Evolutionary conservation across 2,113 vertebrate species (phyloP), one percentile per base, ranked within the genome.

Genomic region (Lepisosteus osseus): DNA sequence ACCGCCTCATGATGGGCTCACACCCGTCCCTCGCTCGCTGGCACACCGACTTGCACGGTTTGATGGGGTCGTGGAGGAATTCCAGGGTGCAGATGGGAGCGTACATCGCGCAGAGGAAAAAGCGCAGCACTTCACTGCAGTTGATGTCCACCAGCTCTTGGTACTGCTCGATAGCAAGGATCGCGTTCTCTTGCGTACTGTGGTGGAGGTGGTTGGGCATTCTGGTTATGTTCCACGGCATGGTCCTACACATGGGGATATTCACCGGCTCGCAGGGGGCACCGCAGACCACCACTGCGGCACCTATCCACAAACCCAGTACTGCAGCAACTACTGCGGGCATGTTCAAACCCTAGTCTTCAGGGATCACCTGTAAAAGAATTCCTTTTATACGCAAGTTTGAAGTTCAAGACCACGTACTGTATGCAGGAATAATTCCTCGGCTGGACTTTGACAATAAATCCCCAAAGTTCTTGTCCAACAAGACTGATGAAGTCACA

Each of bases 191-290:
- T 91, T 99, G 97, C 62, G 97, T 99, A 91, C 97, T 99, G 93
- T 99, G 97, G 90, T 99, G 97, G 82, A 99, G 94, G 87, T 99
- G 97, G 93, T 99, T 99, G 68, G 97, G 97, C 97, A 99, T 99
- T 88, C 97, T 97, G 82, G 97, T 99, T 94, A 98, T 93, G 93
- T 99, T 99, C 97, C 97, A 99, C 14, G 96, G 95, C 91, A 98
- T 93, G 56, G 95, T 88, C 69, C 88, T 86, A 90, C 97, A 99
- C 65, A 99, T 86, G 14, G 96, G 96, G 85, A 99, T 97, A 79
- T 95, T 94, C 63, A 97, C 94, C 1, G 94, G 91, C 84, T 98
- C 97, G 65, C 96, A 98, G 72, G 95, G 90, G 42, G 91, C 95
- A 3, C 87, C 86, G 42, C 79, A 89, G 43, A 87, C 89, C 59